Base-by-base conservation (phyloP, 2,888 invertebrate genomes). In the Gastrophysa polygoni region DNA sequence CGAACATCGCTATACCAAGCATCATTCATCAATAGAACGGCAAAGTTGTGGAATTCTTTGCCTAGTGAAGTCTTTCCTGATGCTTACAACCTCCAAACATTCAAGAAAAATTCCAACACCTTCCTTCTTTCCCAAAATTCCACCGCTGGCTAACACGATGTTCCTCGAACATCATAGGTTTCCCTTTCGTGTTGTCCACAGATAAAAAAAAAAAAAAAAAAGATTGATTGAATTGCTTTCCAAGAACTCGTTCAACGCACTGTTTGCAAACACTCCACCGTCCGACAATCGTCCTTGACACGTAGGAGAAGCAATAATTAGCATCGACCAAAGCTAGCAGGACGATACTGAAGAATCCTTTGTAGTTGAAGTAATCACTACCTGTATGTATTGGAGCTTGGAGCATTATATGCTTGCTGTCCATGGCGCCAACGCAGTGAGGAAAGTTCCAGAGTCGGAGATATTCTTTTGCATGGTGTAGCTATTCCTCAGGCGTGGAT, bases 311-410 rank as follows among this genome's bases (percentile, higher is more conserved):
- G 16, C 54, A 21, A 17, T 59, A 52, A 14, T 55, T 24, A 29
- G 50, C 54, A 46, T 60, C 48, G n/a, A 38, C 60, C n/a, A 55
- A n/a, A 44, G 57, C 58, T 4, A 58, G n/a, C 18, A 58, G 34
- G 2, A 58, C 58, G 2, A 58, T 58, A 18, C 58, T 65, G 21
- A 62, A 62, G 21, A 43, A 58, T 29, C 58, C 54, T 24, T 64
- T 61, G 14, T 62, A 64, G 46, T 61, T 62, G 49, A 38, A 57
- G 17, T 38, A 50, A 32, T 61, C 58, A 18, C 61, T 64, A 29
- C 61, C 64, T 47, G 20, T 64, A 28, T 60, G 49, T 11, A 57
- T 57, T 47, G 64, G 60, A 24, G 60, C 57, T 60, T 64, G 61
- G 20, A 62, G 6, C 4, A 8, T 21, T 6, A 61, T 21, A 44